Evolutionary conservation across 2,797 vertebrate genomes (phyloP).

Genomic region (Spea hammondii): DNA sequence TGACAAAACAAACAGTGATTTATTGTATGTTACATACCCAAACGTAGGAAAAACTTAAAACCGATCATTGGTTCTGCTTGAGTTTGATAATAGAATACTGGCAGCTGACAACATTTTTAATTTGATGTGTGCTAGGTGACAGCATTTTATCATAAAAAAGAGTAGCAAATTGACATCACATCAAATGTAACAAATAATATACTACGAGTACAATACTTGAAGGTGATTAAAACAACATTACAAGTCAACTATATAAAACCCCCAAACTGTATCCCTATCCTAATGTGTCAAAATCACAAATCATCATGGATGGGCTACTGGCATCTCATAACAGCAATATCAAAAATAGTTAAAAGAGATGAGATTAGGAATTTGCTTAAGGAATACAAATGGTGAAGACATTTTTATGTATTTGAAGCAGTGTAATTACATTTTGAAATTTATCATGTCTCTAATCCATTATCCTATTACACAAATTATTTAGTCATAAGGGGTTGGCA

Average conservation of each 20-base stretch:
- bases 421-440: conserved; percentile 11
- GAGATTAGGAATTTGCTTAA: neutral
- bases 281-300: neutral
- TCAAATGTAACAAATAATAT: neutral
- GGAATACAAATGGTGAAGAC: neutral
- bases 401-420: neutral
- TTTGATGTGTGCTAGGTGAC: neutral
- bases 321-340: neutral
- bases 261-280: neutral
- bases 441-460: conserved; percentile 8
- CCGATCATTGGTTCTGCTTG: neutral
- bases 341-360: neutral
- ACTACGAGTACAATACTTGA: neutral
- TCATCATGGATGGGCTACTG: neutral
- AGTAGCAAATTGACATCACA: neutral
- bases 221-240: neutral
- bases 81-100: neutral
- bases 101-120: neutral
- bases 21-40: neutral
- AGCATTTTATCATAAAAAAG: neutral
- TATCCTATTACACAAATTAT: conserved; percentile 17
- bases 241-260: neutral
- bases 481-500: conserved; percentile 23
- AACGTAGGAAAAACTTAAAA: neutral
- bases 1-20: neutral